Percentiles rank a stretch among this genome's conserved stretches.
Conservation (phyloP, 2,113 vertebrate species). For the Campylomormyrus tamandua region DNA sequence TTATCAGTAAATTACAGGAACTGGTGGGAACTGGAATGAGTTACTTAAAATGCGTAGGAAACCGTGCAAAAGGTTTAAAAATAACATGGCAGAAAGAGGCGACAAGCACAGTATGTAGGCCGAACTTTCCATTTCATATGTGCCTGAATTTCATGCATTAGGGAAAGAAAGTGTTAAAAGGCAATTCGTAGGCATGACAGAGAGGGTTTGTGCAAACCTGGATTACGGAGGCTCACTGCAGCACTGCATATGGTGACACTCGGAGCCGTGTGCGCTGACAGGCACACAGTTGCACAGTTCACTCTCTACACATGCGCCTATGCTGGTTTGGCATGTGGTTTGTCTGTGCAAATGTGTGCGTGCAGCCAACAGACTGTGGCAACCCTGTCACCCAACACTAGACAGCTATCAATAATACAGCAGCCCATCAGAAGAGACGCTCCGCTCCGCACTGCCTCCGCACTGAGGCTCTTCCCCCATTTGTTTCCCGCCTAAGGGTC, state of each 20-base stretch:
- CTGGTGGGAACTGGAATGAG: background rate
- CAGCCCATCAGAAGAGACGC: conserved; percentile 9
- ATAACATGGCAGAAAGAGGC: background rate
- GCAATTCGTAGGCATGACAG: background rate
- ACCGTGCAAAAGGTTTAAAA: background rate
- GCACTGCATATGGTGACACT: background rate
- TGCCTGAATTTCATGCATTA: background rate
- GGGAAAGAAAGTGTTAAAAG: background rate
- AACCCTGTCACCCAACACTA: conserved; percentile 21
- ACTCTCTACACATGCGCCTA: background rate
- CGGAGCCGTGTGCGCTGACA: background rate
- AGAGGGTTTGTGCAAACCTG: background rate
- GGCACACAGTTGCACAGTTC: background rate
- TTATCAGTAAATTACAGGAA: background rate
- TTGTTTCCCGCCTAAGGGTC: background rate
- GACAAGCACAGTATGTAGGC: background rate
- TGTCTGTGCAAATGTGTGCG: background rate
- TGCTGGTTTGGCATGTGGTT: background rate
- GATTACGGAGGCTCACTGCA: background rate
- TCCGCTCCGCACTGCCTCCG: background rate
- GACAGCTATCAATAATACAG: conserved; percentile 24
- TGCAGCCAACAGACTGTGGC: background rate
- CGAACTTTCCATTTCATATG: background rate
- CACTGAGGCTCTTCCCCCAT: background rate
- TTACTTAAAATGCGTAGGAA: background rate